Base-by-base conservation (phyloP, 2,113 vertebrate species). In the Neoarius graeffei region DNA sequence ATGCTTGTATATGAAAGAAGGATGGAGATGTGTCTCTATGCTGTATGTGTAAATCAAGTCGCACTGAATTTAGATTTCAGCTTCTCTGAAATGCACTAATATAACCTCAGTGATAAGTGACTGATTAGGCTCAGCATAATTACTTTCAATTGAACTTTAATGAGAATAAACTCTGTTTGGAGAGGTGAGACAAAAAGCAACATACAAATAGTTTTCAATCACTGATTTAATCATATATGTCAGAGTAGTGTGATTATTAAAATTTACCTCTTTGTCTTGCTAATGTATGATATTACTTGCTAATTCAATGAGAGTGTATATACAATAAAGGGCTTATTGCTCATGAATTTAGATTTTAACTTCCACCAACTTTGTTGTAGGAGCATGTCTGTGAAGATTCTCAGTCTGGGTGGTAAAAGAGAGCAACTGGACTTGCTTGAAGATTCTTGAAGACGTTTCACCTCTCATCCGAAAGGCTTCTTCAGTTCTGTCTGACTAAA, bases 111-210 rank as follows among this genome's bases (percentile, higher is more conserved):
- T 17, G 57, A 77, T 59, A 62, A 48, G 48, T 30, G 74, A 30
- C 42, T 86, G 85, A 86, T 86, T 54, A 54, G 73, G 17, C 66
- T 80, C 10, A 15, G 85, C 17, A 66, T 86, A 35, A 86, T 66
- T 80, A 60, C 48, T 48, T 86, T 64, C 60, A 80, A 80, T 80
- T 80, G 56, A 86, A 80, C 59, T 20, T 86, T 80, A 86, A 80
- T 80, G 85, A 80, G 59, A 86, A 80, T 66, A 17, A 79, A 54
- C 80, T 62, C 59, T 64, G 69, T 76, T 64, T 9, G 8, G 27
- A 48, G 25, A 79, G 56, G 27, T 30, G 35, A 77, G 74, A 35
- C 59, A 57, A 15, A 52, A 27, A 62, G 23, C 9, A 74, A 79
- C 77, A 48, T 64, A 54, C 71, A 86, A 84, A 52, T 69, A 15